These are phyloP conservation scores for Acronicta aceris DNA, from an alignment of 2,888 invertebrate genomes.

Conservation along the genomic window DNA sequence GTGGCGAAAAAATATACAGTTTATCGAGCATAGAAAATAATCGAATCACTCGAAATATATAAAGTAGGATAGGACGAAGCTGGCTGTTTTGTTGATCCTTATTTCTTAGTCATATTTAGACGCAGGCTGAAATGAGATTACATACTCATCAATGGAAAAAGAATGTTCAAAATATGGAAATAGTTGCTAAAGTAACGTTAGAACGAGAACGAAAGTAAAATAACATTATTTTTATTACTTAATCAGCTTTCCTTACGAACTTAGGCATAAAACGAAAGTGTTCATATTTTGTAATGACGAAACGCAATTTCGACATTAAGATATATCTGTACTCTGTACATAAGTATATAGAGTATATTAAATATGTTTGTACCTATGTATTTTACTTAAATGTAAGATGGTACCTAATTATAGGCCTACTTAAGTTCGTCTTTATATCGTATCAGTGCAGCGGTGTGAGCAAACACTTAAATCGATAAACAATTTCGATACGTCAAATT, in stretches of 20 bases:
- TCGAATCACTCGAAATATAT: background rate
- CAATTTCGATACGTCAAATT: too few relatives aligned
- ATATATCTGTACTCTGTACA: constrained; percentile 41
- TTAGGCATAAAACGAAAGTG: constrained; percentile 60
- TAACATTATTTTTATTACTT: constrained; percentile 54
- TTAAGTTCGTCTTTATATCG: background rate
- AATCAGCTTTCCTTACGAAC: constrained; percentile 42
- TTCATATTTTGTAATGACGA: constrained; percentile 71
- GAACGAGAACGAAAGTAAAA: constrained; percentile 19
- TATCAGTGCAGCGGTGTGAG: too few relatives aligned
- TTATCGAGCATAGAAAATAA: background rate
- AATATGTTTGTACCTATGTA: constrained; percentile 44
- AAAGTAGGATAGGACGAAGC: too few relatives aligned
- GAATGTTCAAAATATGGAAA: constrained; percentile 38
- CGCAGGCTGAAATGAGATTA: constrained; percentile 10
- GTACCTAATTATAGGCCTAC: constrained; percentile 20
- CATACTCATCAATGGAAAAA: constrained; percentile 28
- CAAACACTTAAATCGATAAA: too few relatives aligned
- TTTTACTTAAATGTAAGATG: constrained; percentile 37
- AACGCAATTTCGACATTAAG: constrained; percentile 51
- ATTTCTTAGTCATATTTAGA: constrained; percentile 16
- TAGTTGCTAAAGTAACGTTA: constrained; percentile 10
- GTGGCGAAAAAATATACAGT: background rate
- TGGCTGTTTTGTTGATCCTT: too few relatives aligned
- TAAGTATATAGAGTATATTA: constrained; percentile 42